These are phyloP conservation scores for Rhodeus uyekii DNA, from an alignment of 2,797 vertebrate species.

Conservation along the genomic window DNA sequence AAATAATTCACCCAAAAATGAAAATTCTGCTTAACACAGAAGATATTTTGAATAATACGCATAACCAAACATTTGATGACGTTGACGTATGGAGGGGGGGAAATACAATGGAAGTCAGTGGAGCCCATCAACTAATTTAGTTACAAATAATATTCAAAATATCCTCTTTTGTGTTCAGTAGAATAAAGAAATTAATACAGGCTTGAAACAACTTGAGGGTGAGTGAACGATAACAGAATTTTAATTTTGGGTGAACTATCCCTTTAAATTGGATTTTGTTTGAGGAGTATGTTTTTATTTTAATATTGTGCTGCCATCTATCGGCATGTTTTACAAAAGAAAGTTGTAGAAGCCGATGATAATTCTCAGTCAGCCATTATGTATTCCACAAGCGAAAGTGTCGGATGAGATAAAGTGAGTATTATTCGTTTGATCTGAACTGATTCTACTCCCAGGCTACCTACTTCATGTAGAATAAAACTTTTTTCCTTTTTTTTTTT, in stretches of 20 bases:
- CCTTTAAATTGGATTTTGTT: background rate
- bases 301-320: background rate
- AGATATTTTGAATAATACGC: too few species aligned
- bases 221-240: too few species aligned
- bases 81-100: too few species aligned
- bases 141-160: too few species aligned
- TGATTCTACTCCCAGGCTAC: background rate
- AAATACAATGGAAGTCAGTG: too few species aligned
- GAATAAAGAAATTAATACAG: background rate
- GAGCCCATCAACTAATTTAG: too few species aligned
- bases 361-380: background rate
- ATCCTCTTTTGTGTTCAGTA: background rate
- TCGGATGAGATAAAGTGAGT: background rate
- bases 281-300: background rate
- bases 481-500: too few species aligned
- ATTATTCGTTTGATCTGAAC: too few species aligned
- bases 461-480: background rate
- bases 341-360: background rate
- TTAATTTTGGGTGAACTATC: background rate
- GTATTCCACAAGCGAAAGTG: background rate
- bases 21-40: too few species aligned
- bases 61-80: too few species aligned
- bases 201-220: background rate
- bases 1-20: too few species aligned
- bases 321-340: background rate